phyloP scores from a whole-genome alignment of 2,888 invertebrate species.

The Drosophila cognata region DNA sequence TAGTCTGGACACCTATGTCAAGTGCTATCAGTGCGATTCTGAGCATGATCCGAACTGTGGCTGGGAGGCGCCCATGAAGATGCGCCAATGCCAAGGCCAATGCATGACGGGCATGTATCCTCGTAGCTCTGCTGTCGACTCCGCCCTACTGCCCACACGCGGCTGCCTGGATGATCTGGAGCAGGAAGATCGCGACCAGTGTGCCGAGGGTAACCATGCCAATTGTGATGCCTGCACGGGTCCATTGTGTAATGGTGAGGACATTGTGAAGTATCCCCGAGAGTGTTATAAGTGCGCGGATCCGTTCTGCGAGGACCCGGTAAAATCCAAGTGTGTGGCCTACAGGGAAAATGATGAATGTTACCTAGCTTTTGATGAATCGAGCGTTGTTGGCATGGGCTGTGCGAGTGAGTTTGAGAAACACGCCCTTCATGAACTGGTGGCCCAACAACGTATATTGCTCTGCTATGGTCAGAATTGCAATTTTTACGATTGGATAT shows the following conservation, averaged over 20 bases:
- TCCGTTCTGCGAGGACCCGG: constrained; percentile 56
- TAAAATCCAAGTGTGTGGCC: constrained; percentile 55
- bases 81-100: constrained; percentile 73
- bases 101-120: constrained; percentile 82
- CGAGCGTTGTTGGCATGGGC: constrained; percentile 70
- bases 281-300: constrained; percentile 74
- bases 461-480: constrained; percentile 77
- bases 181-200: constrained; percentile 64
- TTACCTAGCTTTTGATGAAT: constrained; percentile 65
- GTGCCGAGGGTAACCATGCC: constrained; percentile 54
- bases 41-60: constrained; percentile 55
- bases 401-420: constrained; percentile 80
- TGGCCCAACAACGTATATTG: constrained; percentile 68
- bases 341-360: constrained; percentile 77
- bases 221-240: constrained; percentile 70
- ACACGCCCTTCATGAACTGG: constrained; percentile 57
- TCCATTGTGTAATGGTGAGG: constrained; percentile 66
- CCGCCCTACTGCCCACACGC: constrained; percentile 75
- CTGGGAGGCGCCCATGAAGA: constrained; percentile 47
- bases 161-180: constrained; percentile 81
- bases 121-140: constrained; percentile 64
- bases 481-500: constrained; percentile 56
- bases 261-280: constrained; percentile 62
- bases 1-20: constrained; percentile 60
- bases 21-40: constrained; percentile 81